These are phyloP conservation scores for Dichetophora obliterata DNA, from an alignment of 2,888 invertebrate species.

Conservation along the genomic window DNA sequence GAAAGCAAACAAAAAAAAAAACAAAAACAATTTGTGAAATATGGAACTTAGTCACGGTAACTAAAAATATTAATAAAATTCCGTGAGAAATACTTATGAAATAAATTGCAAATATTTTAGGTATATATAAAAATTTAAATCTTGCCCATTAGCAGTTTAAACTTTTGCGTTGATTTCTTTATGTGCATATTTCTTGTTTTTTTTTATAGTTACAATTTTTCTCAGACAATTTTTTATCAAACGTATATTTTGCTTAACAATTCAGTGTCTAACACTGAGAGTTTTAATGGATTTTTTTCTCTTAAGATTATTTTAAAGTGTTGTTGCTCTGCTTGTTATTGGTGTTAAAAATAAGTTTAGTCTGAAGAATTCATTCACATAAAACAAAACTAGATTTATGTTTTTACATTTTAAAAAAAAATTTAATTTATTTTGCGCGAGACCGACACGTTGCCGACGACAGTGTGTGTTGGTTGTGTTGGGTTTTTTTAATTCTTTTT, in stretches of 20 bases:
- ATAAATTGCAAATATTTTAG: too few species aligned
- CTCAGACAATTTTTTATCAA: neutral
- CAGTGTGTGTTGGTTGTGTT: neutral
- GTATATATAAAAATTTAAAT: too few species aligned
- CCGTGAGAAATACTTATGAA: too few species aligned
- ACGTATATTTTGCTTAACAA: slow-evolving; percentile 14
- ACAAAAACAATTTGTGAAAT: too few species aligned
- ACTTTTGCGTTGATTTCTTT: too few species aligned
- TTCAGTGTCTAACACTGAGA: neutral
- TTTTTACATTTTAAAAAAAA: neutral
- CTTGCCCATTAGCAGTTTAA: too few species aligned
- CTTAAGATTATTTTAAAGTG: neutral
- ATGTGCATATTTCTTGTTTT: neutral
- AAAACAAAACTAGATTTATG: slow-evolving; percentile 1
- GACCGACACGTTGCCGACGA: neutral
- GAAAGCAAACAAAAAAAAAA: too few species aligned
- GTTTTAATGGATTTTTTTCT: slow-evolving; percentile 6
- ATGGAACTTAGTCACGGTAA: too few species aligned
- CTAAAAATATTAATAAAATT: too few species aligned
- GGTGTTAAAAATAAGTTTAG: neutral
- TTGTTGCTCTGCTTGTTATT: neutral
- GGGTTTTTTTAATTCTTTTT: neutral
- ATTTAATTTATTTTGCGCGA: slow-evolving; percentile 1
- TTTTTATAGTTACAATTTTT: neutral
- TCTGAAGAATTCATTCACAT: neutral